phyloP scores from a whole-genome alignment of 2,113 vertebrate species.

The Alosa alosa region DNA sequence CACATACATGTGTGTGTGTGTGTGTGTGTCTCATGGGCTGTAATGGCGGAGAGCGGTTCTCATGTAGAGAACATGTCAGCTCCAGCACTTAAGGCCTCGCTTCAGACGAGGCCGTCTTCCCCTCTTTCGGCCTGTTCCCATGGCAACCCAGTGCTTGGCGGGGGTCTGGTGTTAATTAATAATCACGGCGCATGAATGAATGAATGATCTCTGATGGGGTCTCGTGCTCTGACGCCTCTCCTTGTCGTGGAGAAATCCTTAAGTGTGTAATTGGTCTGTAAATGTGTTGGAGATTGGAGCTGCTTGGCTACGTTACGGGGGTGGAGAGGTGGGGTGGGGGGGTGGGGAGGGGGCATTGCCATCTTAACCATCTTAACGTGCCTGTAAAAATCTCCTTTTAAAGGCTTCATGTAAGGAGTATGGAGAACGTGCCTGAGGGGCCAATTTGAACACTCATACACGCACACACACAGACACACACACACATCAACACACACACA shows the following conservation, averaged over 20 bases:
- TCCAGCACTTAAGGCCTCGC: background rate
- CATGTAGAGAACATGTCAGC: background rate
- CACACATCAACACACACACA: conserved; percentile 17
- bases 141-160: background rate
- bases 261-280: background rate
- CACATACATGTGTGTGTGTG: no score
- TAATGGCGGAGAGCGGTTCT: conserved; percentile 3
- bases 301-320: background rate
- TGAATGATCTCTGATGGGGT: background rate
- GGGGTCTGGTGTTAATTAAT: background rate
- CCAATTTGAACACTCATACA: background rate
- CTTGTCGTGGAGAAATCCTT: background rate
- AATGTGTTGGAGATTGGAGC: background rate
- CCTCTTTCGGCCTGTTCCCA: background rate
- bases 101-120: background rate
- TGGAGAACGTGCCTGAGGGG: background rate
- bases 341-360: no score
- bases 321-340: background rate
- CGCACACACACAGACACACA: background rate
- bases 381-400: background rate
- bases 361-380: background rate
- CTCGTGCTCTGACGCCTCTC: background rate
- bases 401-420: background rate
- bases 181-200: conserved; percentile 3
- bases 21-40: background rate